Evolutionary conservation across 2,888 invertebrate species (phyloP).

Genomic region (Plusia festucae): DNA sequence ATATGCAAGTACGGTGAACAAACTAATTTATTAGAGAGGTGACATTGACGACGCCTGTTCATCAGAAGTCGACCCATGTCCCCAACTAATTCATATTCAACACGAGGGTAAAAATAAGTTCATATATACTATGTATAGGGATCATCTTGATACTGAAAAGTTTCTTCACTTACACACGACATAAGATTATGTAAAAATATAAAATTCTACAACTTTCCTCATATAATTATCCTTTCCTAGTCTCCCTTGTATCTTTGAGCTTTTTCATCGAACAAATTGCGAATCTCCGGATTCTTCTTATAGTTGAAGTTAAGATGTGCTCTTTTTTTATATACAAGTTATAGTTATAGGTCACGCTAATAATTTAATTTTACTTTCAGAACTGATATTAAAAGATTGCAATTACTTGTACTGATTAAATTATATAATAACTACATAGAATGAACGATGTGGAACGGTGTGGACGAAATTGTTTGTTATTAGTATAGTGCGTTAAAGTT

Average conservation of each 20-base stretch:
- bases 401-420: too few relatives aligned
- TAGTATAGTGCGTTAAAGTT: too few relatives aligned
- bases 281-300: background rate
- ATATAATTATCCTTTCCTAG: constrained; percentile 9
- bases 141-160: constrained; percentile 36
- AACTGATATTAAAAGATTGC: too few relatives aligned
- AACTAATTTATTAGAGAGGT: constrained; percentile 10
- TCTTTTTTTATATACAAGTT: background rate
- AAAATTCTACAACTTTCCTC: constrained; percentile 18
- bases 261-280: constrained; percentile 8
- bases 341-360: constrained; percentile 1
- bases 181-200: constrained; percentile 25
- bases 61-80: constrained; percentile 38
- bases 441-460: too few relatives aligned
- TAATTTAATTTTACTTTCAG: background rate
- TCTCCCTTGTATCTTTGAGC: background rate
- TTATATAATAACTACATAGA: too few relatives aligned
- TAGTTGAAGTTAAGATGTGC: background rate
- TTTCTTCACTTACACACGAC: constrained; percentile 28
- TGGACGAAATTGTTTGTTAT: too few relatives aligned
- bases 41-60: constrained; percentile 22
- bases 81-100: constrained; percentile 42
- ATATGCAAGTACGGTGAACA: background rate
- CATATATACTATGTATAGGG: constrained; percentile 30
- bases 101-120: constrained; percentile 31